Base-by-base conservation (phyloP, 2,797 vertebrate species). In the Helostoma temminkii region DNA sequence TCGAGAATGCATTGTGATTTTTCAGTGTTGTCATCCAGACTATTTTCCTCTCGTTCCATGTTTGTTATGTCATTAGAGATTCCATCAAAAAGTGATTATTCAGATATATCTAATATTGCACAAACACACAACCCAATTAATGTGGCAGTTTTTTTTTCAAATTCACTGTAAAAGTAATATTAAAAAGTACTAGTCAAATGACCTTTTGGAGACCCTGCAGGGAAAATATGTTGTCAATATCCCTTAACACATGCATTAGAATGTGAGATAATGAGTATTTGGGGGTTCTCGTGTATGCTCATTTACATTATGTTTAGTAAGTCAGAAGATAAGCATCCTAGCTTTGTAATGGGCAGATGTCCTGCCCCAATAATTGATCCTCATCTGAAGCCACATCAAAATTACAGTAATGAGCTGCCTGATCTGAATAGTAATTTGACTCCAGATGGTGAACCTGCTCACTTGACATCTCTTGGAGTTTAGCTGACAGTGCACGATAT, bases 261-360 rank as follows among this genome's bases (percentile, higher is more conserved):
- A 80, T 84, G 64, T 70, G 79, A 78, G 80, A 83, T 90, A 89
- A 89, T 88, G 78, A 88, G 71, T 70, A 60, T 87, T 90, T 86
- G 56, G 61, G 59, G 65, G 53, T 76, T 75, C 69, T 83, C 41
- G 63, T 48, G 47, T 69, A 45, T 66, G 52, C 68, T 84, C 80
- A 82, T 89, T 85, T 79, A 71, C 69, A 70, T 78, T 74, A 42
- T 79, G 66, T 82, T 87, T 56, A 81, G 83, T 79, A 65, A 74
- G 53, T 66, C 70, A 84, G 69, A 77, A 67, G 60, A 74, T 81
- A 76, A 80, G 58, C 67, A 82, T 55, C 69, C 71, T 76, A 68
- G 78, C 64, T 75, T 78, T 79, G 76, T 86, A 76, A 83, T 80
- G 76, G 72, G 10, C 84, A 83, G 74, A 76, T 72, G 76, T 71